Percentiles rank a stretch among this genome's conserved stretches.
phyloP scores from a whole-genome alignment of 2,888 invertebrate genomes.

The Dicyrtomina minuta region DNA sequence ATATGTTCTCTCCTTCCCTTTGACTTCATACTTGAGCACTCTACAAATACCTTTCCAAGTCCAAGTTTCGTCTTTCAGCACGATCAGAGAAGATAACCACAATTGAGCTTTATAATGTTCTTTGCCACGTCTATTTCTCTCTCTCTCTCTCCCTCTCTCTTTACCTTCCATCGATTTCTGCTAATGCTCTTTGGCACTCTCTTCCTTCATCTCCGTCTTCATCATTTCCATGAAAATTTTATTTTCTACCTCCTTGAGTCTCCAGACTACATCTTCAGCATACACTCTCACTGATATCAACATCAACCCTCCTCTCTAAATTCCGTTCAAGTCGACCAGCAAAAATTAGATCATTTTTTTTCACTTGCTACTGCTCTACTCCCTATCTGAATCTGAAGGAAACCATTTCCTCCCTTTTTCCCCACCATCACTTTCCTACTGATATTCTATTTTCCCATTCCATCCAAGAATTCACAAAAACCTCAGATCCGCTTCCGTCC shows the following conservation, averaged over 20 bases:
- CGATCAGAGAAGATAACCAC: slow-evolving; percentile 1
- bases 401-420: neutral
- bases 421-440: neutral
- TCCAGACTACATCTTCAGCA: too few species aligned
- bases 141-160: neutral
- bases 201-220: slow-evolving; percentile 8
- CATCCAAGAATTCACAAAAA: too few species aligned
- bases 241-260: slow-evolving; percentile 20
- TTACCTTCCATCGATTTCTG: slow-evolving; percentile 17
- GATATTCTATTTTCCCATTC: too few species aligned
- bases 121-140: too few species aligned
- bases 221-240: slow-evolving; percentile 27
- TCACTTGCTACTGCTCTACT: neutral
- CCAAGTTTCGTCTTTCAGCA: neutral
- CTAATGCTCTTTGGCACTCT: slow-evolving; percentile 25
- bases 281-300: too few species aligned
- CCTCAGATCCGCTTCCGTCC: too few species aligned
- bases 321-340: neutral
- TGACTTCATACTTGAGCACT: too few species aligned
- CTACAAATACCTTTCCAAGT: neutral
- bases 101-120: neutral
- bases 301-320: neutral
- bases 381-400: neutral
- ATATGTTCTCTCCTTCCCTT: neutral
- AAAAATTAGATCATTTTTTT: neutral